Evolutionary conservation across 1,140 invertebrate species (phyloP).

Genomic region (Archivesica marissinica): DNA sequence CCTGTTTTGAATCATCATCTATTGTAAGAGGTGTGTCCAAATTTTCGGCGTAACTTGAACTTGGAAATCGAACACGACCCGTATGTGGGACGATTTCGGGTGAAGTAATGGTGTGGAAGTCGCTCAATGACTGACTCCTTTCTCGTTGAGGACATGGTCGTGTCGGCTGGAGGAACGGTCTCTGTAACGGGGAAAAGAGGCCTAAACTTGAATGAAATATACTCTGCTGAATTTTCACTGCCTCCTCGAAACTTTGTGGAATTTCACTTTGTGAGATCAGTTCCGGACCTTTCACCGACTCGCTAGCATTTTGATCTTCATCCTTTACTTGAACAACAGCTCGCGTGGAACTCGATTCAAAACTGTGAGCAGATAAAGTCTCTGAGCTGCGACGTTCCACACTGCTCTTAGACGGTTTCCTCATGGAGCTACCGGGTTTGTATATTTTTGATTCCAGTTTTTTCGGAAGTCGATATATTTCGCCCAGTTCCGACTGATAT

Average conservation of each 20-base stretch:
- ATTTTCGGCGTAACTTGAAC: conserved; percentile 56
- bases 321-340: conserved; percentile 24
- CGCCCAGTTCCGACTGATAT: conserved; percentile 46
- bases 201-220: conserved; percentile 57
- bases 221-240: conserved; percentile 58
- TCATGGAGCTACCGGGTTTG: conserved; percentile 22
- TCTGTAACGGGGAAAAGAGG: conserved; percentile 42
- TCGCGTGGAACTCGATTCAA: neutral
- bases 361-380: conserved; percentile 6
- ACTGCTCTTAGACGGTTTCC: conserved; percentile 32
- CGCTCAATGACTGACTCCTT: conserved; percentile 59
- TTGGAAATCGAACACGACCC: conserved; percentile 45
- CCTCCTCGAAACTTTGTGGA: conserved; percentile 51
- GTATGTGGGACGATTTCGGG: conserved; percentile 1
- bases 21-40: conserved; percentile 44
- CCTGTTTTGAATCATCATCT: conserved; percentile 51
- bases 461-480: conserved; percentile 52
- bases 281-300: neutral
- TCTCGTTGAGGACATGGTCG: conserved; percentile 43
- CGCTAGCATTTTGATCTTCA: neutral
- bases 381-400: conserved; percentile 28
- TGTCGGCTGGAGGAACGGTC: conserved; percentile 46
- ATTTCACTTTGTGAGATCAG: conserved; percentile 43
- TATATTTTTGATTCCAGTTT: conserved; percentile 61
- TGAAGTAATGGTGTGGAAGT: conserved; percentile 47